Percentiles rank a stretch among this genome's conserved stretches.
Evolutionary conservation across 2,888 invertebrate species (phyloP).

Genomic region (Eulithis testata): DNA sequence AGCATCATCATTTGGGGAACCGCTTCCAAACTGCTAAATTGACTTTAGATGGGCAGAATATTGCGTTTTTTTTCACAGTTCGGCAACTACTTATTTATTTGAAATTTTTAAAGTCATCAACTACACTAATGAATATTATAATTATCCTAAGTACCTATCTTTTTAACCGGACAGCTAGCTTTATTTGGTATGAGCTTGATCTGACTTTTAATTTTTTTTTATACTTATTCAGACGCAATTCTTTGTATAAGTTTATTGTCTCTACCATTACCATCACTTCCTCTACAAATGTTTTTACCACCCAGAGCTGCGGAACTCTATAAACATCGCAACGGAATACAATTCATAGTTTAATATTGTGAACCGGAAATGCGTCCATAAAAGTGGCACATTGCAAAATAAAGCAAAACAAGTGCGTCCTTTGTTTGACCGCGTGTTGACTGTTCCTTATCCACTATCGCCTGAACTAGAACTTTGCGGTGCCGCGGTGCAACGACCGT

Average conservation of each 20-base stretch:
- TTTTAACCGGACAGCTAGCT: no score
- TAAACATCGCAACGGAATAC: slow-evolving; percentile 26
- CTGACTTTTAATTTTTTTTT: background rate
- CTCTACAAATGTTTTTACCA: slow-evolving; percentile 24
- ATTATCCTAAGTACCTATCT: no score
- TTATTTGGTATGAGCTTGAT: no score
- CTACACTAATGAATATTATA: background rate
- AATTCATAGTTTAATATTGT: slow-evolving; percentile 47
- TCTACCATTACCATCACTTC: slow-evolving; percentile 22
- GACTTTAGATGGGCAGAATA: slow-evolving; percentile 16
- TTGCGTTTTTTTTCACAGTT: background rate
- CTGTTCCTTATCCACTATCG: slow-evolving; percentile 80
- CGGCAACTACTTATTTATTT: background rate
- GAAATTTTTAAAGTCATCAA: background rate
- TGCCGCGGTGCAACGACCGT: slow-evolving; percentile 64
- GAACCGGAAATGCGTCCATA: slow-evolving; percentile 65
- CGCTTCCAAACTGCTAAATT: slow-evolving; percentile 16
- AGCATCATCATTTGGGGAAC: slow-evolving; percentile 36
- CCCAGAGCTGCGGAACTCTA: slow-evolving; percentile 18
- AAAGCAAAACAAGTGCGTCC: slow-evolving; percentile 74
- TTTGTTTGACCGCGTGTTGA: slow-evolving; percentile 77
- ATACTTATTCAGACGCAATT: background rate
- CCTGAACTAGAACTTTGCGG: slow-evolving; percentile 64
- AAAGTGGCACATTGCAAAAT: slow-evolving; percentile 72
- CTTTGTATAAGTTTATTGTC: slow-evolving; percentile 16